Evolutionary conservation across 2,113 vertebrate genomes (phyloP), one percentile per base, ranked within the genome.

Genomic region (Sander vitreus): DNA sequence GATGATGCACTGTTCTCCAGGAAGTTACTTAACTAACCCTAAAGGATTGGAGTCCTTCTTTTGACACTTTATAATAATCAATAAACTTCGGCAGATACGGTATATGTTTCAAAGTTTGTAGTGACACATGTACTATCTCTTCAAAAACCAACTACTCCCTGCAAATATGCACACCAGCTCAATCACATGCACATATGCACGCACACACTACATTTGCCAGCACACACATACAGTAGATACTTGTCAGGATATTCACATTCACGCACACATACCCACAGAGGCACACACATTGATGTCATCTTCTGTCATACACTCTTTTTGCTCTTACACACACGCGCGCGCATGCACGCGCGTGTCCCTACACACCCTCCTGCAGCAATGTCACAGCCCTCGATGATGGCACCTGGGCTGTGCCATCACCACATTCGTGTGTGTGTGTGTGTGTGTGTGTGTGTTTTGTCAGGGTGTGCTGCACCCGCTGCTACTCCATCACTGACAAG

Each of bases 391-490:
- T 54, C 53, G 85, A 3, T 55, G 78, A 68, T 79, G 73, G 48
- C 76, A 83, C 58, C 64, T 82, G 81, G 59, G 33, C 36, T 13
- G 59, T 25, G 65, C 75, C 81, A 70, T 54, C 53, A 5, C 16
- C 59, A 48, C 81, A 73, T 76, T 25, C 25, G 25, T 27, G 27
- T 27, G 27, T 27, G 27, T 25, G 25, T 25, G 25, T 25, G 25
- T 25, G 25, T 25, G 25, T 25, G 25, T 25, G 25, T 27, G 27
- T 27, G 27, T 27, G 27, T 27, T 2, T 27, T 30, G 21, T 48
- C 4, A 23, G 80, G 53, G 81, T 62, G 82, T 73, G 84, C 75
- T 89, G 87, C 27, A n/a, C 50, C 72, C 50, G 13, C 77, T 19
- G 6, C 76, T 58, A 18, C 71, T 77, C 47, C 76, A 53, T 85